Evolutionary conservation across 37 sponge, comb jelly and placozoan species (phyloP).

Genomic region (Chondrosia reniformis): DNA sequence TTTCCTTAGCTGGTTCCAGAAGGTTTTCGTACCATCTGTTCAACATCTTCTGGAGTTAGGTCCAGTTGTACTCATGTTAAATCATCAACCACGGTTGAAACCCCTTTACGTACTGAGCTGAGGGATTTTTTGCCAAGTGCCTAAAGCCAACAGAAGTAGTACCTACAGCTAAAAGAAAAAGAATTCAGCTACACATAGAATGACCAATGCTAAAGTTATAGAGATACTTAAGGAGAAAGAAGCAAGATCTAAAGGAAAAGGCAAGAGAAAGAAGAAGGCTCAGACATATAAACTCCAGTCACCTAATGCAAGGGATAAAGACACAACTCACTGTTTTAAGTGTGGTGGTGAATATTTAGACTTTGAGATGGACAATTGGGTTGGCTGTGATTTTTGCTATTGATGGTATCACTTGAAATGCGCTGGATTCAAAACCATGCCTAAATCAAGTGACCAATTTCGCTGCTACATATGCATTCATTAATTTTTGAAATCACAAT

Average conservation of each 20-base stretch:
- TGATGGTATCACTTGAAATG: constrained; percentile 8
- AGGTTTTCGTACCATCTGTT: constrained; percentile 39
- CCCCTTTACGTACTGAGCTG: constrained; percentile 3
- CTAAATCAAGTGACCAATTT: too few relatives aligned
- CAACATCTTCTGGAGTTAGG: neutral
- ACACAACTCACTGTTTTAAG: neutral
- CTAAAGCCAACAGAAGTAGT: neutral
- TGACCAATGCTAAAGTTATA: constrained; percentile 18
- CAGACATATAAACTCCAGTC: too few relatives aligned
- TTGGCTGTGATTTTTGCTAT: constrained; percentile 12
- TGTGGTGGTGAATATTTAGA: constrained; percentile 20
- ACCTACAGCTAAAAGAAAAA: neutral
- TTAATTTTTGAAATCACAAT: too few relatives aligned
- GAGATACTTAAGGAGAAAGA: neutral
- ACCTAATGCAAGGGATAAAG: too few relatives aligned
- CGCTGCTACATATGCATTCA: too few relatives aligned
- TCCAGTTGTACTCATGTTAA: constrained; percentile 46
- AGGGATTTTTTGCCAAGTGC: constrained; percentile 12
- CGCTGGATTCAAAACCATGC: neutral
- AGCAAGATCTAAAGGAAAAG: neutral
- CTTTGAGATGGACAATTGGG: neutral
- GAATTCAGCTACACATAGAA: neutral
- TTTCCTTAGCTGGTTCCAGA: constrained; percentile 45
- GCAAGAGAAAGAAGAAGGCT: neutral
- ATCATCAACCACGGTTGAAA: neutral